phyloP scores from a whole-genome alignment of 2,113 vertebrate species.

The Crotophaga sulcirostris region DNA sequence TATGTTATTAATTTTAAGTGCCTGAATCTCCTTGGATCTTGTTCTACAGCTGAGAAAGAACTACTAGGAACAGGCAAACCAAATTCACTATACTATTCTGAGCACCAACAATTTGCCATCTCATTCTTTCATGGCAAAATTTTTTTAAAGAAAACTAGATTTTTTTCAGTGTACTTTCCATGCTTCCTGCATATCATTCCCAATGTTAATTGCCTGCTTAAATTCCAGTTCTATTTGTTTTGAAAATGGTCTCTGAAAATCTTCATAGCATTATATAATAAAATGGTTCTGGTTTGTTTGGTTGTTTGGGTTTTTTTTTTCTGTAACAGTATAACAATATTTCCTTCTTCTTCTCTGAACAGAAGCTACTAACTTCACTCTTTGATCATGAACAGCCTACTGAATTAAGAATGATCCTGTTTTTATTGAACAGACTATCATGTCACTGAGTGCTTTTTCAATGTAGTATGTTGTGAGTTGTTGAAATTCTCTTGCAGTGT shows the following conservation, averaged over 20 bases:
- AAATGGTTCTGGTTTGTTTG: background rate
- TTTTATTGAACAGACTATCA: background rate
- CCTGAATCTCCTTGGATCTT: background rate
- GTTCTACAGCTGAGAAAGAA: background rate
- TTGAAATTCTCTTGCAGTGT: background rate
- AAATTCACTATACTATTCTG: background rate
- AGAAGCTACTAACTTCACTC: background rate
- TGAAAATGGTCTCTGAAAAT: background rate
- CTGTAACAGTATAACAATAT: background rate
- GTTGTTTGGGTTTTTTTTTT: background rate
- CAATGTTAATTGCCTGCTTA: background rate
- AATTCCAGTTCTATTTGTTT: background rate
- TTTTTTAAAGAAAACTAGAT: background rate
- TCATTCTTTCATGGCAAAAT: background rate
- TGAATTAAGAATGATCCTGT: background rate
- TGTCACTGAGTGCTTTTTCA: background rate
- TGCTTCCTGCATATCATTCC: background rate
- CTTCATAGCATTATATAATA: background rate
- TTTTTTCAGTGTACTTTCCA: background rate
- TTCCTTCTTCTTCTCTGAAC: background rate
- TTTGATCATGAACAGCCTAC: background rate
- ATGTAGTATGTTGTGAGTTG: background rate
- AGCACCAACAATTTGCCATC: background rate
- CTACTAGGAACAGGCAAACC: background rate
- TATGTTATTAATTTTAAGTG: background rate